Evolutionary conservation across 2,888 invertebrate species (phyloP).

Genomic region (Micoletzkya japonica): DNA sequence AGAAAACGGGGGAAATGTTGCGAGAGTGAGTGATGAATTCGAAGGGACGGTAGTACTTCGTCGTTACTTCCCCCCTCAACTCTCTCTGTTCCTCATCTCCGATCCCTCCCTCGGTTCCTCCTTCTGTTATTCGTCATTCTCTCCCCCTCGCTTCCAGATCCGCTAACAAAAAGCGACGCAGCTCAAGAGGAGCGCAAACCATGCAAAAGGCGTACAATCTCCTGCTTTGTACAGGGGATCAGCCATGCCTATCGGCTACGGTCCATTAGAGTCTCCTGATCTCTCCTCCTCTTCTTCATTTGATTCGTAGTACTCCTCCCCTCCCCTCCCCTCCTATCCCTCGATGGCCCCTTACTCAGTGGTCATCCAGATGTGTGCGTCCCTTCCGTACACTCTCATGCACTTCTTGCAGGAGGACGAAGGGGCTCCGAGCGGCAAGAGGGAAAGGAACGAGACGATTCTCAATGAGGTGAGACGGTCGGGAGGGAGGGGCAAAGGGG

Average conservation of each 20-base stretch:
- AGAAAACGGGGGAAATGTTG: too few species aligned
- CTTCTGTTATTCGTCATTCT: neutral
- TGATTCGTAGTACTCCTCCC: neutral
- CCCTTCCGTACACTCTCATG: too few species aligned
- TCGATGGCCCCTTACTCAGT: neutral
- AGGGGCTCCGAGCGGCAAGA: neutral
- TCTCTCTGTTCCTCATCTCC: neutral
- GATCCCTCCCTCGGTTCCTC: conserved; percentile 5
- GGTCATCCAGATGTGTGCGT: neutral
- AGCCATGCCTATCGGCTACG: too few species aligned
- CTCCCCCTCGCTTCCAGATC: conserved; percentile 10
- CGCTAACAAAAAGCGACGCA: too few species aligned
- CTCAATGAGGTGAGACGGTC: conserved; percentile 1
- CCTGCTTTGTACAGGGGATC: too few species aligned
- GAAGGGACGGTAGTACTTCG: neutral
- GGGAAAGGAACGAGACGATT: neutral
- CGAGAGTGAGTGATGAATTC: too few species aligned
- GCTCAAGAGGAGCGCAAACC: too few species aligned
- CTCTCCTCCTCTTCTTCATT: neutral
- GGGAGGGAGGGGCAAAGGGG: neutral
- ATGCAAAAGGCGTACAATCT: too few species aligned
- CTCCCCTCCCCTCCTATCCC: neutral
- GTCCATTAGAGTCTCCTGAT: neutral
- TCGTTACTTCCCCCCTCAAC: neutral
- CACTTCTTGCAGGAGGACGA: conserved; percentile 2